Evolutionary conservation across 2,113 vertebrate species (phyloP).

Genomic region (Pelecanus crispus): DNA sequence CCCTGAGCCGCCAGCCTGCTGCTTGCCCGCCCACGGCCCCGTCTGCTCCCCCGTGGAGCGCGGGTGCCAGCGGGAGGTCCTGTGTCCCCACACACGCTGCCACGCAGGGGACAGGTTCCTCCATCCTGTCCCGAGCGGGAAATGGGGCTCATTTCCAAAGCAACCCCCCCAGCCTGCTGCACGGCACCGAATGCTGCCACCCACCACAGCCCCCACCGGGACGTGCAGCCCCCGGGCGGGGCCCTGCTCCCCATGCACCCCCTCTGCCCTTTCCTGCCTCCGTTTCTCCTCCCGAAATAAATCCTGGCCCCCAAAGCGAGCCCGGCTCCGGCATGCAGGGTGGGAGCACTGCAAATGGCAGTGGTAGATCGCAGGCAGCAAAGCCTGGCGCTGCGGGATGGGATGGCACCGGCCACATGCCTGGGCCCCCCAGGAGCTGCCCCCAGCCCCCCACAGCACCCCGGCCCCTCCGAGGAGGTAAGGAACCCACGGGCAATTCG

Average conservation of each 20-base stretch:
- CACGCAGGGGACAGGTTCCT: not conserved
- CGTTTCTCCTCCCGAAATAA: not conserved
- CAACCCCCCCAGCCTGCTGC: accelerated
- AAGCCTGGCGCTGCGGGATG: not conserved
- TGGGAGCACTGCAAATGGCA: accelerated
- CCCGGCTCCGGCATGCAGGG: not conserved
- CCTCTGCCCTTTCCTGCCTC: not conserved
- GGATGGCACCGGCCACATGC: not conserved
- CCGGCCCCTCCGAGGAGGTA: too few species aligned
- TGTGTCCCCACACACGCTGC: not conserved
- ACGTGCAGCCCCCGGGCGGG: not conserved
- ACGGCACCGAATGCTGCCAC: accelerated
- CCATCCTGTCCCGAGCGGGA: too few species aligned
- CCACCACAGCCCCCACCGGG: not conserved
- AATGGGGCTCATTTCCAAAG: not conserved
- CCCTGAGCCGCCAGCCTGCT: not conserved
- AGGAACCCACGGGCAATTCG: not conserved
- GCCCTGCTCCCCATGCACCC: not conserved
- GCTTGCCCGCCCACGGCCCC: not conserved
- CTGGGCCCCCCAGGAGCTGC: not conserved
- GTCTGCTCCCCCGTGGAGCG: accelerated
- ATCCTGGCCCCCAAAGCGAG: not conserved
- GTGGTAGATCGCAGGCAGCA: not conserved
- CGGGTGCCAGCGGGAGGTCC: not conserved
- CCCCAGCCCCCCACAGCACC: not conserved